Evolutionary conservation across 2,797 vertebrate species (phyloP).

Genomic region (Columba guinea): DNA sequence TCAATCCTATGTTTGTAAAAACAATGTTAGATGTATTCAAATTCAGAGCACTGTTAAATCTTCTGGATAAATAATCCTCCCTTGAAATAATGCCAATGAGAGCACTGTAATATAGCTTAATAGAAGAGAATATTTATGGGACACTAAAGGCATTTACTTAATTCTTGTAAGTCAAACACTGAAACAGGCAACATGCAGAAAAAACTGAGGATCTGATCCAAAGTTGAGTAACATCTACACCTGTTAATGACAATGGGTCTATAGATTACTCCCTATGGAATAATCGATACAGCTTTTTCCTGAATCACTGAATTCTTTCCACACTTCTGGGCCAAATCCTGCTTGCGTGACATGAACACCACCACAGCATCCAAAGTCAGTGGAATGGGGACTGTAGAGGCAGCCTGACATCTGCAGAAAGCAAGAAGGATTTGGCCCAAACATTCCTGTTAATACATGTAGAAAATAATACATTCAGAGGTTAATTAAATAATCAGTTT

Average conservation of each 20-base stretch:
- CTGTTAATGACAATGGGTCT: neutral
- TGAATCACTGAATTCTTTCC: conserved; percentile 30
- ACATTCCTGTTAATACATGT: conserved; percentile 10
- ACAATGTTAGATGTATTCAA: conserved; percentile 37
- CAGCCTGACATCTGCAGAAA: neutral
- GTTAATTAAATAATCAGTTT: conserved; percentile 41
- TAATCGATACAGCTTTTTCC: neutral
- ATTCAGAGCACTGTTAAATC: conserved; percentile 56
- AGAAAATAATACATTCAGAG: conserved; percentile 36
- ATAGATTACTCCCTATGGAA: neutral
- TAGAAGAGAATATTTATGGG: conserved; percentile 34
- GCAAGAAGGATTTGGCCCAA: conserved; percentile 63
- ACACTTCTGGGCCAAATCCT: conserved; percentile 46
- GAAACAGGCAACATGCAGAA: conserved; percentile 55
- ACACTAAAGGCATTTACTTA: conserved; percentile 55
- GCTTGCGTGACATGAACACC: neutral
- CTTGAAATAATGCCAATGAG: conserved; percentile 61
- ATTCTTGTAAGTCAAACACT: conserved; percentile 55
- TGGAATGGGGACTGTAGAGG: neutral
- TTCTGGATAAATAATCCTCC: conserved; percentile 63
- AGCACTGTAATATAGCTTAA: conserved; percentile 47
- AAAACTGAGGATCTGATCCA: conserved; percentile 5
- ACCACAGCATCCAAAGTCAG: neutral
- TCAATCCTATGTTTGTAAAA: conserved; percentile 25
- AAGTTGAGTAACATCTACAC: neutral